phyloP scores from a whole-genome alignment of 2,113 vertebrate species.

The Pelusios castaneus region DNA sequence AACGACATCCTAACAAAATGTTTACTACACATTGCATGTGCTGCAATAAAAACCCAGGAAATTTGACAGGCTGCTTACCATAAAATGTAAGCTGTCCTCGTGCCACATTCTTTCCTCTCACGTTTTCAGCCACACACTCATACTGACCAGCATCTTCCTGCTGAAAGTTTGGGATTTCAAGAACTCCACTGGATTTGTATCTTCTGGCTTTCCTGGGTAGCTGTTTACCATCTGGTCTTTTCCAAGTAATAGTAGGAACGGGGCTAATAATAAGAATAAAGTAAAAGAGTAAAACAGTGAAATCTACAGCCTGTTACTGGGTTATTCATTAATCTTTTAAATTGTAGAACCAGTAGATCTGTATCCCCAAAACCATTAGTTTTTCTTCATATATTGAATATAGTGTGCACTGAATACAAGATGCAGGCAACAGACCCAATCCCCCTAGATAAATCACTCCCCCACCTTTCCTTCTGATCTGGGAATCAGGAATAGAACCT shows the following conservation, averaged over 20 bases:
- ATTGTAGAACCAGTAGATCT: neutral
- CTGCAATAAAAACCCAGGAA: neutral
- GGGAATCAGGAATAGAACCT: neutral
- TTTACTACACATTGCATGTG: neutral
- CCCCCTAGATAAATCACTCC: no score
- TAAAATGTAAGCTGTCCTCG: constrained; percentile 94
- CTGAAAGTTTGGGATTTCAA: constrained; percentile 97
- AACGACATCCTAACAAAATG: neutral
- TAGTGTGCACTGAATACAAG: no score
- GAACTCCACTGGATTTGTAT: constrained; percentile 87
- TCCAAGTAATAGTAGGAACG: constrained; percentile 91
- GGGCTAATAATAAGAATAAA: constrained; percentile 77
- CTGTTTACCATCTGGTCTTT: constrained; percentile 85
- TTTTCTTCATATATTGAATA: neutral
- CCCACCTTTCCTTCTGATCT: neutral
- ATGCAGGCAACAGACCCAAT: neutral
- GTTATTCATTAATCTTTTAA: neutral
- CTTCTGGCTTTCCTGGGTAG: constrained; percentile 91
- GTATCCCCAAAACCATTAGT: neutral
- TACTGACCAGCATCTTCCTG: constrained; percentile 93
- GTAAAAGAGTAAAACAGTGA: neutral
- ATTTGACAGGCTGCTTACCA: constrained; percentile 79
- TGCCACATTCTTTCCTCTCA: constrained; percentile 90
- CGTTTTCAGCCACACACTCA: constrained; percentile 94
- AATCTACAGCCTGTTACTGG: fast-evolving